Evolutionary conservation across 2,888 invertebrate species (phyloP).

Genomic region (Drosophila monieri): DNA sequence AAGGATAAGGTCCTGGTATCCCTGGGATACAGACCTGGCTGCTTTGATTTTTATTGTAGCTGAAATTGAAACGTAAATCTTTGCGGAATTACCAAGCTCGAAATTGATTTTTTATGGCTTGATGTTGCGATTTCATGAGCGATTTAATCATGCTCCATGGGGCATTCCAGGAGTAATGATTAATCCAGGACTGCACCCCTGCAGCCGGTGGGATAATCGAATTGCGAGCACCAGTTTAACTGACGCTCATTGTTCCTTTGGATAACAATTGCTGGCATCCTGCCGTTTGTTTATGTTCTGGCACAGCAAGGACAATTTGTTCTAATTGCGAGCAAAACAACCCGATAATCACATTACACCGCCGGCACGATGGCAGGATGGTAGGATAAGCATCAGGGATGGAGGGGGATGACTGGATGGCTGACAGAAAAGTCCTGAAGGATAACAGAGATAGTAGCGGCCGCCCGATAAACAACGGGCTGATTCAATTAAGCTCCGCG

Average conservation of each 20-base stretch:
- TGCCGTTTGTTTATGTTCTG: constrained; percentile 17
- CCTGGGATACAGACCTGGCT: background rate
- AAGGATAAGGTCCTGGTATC: constrained; percentile 7
- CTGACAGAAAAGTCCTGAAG: constrained; percentile 2
- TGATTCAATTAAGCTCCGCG: constrained; percentile 58
- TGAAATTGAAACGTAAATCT: constrained; percentile 52
- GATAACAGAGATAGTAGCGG: background rate
- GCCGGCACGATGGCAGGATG: constrained; percentile 1
- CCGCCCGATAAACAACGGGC: constrained; percentile 46
- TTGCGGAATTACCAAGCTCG: constrained; percentile 21
- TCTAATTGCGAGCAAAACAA: constrained; percentile 66
- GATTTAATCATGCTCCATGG: constrained; percentile 28
- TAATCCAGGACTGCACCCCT: constrained; percentile 8
- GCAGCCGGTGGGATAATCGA: constrained; percentile 43
- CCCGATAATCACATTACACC: constrained; percentile 51
- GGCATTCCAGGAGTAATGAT: constrained; percentile 17
- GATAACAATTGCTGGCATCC: constrained; percentile 17
- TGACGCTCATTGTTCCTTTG: constrained; percentile 23
- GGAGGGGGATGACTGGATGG: background rate
- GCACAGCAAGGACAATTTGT: constrained; percentile 47
- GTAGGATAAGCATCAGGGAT: background rate
- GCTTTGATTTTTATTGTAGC: constrained; percentile 40
- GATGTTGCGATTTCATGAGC: constrained; percentile 38
- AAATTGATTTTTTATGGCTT: constrained; percentile 45
- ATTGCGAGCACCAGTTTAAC: constrained; percentile 32